These are phyloP conservation scores for Orthonevra nobilis DNA, from an alignment of 2,888 invertebrate species.

Conservation along the genomic window DNA sequence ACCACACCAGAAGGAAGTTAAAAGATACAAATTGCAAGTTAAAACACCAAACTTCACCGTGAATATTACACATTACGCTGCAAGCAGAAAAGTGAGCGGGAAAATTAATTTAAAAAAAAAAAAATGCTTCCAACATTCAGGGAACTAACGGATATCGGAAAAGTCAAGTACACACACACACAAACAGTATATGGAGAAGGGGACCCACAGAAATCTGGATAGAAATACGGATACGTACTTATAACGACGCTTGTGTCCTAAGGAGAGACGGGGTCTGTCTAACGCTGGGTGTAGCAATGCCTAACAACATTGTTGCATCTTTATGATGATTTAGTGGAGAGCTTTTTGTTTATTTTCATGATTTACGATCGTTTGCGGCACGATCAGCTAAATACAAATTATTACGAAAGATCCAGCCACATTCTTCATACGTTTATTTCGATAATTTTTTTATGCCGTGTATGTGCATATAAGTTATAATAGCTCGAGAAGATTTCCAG, in stretches of 20 bases:
- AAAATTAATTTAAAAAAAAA: constrained; percentile 28
- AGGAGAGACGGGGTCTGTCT: background rate
- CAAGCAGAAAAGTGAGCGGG: constrained; percentile 60
- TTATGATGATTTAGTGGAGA: constrained; percentile 5
- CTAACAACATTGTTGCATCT: constrained; percentile 48
- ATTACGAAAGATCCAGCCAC: no score
- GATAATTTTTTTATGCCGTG: no score
- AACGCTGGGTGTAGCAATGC: constrained; percentile 1
- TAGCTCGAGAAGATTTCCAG: no score
- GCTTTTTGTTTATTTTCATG: constrained; percentile 31
- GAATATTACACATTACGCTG: constrained; percentile 35
- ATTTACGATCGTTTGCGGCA: constrained; percentile 57
- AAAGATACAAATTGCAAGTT: constrained; percentile 4
- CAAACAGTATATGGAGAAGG: no score
- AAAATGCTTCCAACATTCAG: constrained; percentile 27
- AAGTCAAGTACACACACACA: constrained; percentile 58
- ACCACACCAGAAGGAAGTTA: constrained; percentile 38
- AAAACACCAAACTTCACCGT: constrained; percentile 64
- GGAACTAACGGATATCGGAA: constrained; percentile 54
- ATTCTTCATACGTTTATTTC: no score
- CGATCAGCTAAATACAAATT: constrained; percentile 49
- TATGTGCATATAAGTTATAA: no score
- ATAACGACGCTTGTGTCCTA: background rate
- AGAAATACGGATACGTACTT: no score
- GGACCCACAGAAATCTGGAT: no score